Percentiles rank a stretch among this genome's conserved stretches.
Evolutionary conservation across 2,113 vertebrate species (phyloP).

Genomic region (Seriola dumerili): DNA sequence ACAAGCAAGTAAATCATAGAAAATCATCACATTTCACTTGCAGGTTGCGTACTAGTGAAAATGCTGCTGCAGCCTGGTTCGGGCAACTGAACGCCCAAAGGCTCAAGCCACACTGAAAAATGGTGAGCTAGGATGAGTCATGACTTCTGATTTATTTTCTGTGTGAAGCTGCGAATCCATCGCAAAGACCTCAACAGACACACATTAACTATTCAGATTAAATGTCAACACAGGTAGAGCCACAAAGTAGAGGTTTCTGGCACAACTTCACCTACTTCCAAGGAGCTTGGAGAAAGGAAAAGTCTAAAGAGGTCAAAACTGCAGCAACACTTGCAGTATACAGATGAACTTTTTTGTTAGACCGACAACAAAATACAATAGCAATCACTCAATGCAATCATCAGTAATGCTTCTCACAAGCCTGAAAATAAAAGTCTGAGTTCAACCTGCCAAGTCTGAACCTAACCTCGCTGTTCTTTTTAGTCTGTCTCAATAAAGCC

Average conservation of each 20-base stretch:
- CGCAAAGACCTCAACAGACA: background rate
- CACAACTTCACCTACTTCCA: too few species aligned
- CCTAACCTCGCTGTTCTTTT: background rate
- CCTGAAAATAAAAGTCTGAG: background rate
- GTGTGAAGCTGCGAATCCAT: background rate
- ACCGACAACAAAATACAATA: too few species aligned
- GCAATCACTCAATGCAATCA: background rate
- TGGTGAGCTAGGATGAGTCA: background rate
- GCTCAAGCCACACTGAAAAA: background rate
- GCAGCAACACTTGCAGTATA: too few species aligned
- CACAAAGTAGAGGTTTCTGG: too few species aligned
- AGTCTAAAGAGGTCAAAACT: too few species aligned
- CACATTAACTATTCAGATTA: constrained; percentile 1
- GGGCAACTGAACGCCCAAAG: background rate
- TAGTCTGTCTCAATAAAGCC: background rate
- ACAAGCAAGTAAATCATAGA: background rate
- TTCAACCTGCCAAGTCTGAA: background rate
- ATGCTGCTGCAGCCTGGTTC: background rate
- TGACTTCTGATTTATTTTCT: background rate
- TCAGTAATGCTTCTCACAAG: background rate
- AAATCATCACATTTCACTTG: background rate
- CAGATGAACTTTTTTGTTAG: too few species aligned
- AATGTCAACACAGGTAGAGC: background rate
- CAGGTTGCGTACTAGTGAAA: background rate
- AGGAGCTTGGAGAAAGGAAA: too few species aligned